phyloP scores from a whole-genome alignment of 2,888 invertebrate species.

The Marasmarcha lunaedactyla region DNA sequence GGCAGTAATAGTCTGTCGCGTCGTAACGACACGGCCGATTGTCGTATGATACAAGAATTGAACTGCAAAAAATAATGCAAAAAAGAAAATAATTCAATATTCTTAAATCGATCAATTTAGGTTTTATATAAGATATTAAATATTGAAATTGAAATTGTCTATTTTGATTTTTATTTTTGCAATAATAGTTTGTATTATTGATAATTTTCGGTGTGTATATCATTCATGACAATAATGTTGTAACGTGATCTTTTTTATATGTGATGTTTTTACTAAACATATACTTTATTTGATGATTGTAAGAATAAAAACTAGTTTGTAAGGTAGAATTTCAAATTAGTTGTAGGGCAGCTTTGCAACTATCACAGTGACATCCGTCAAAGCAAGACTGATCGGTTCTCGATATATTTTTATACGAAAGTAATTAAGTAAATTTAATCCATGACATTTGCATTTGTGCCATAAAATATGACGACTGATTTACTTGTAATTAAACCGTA shows the following conservation, averaged over 20 bases:
- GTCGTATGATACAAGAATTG: too few species aligned
- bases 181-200: too few species aligned
- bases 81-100: too few species aligned
- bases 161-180: too few species aligned
- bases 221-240: slow-evolving; percentile 1
- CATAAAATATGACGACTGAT: not conserved
- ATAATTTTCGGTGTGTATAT: too few species aligned
- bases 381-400: slow-evolving; percentile 8
- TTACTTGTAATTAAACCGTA: not conserved
- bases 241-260: not conserved
- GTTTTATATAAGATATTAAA: too few species aligned
- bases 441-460: not conserved
- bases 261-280: too few species aligned
- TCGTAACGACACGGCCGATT: too few species aligned
- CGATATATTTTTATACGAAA: slow-evolving; percentile 1
- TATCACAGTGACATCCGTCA: slow-evolving; percentile 13
- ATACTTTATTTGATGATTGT: not conserved
- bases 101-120: too few species aligned
- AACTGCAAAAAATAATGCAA: too few species aligned
- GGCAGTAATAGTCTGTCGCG: too few species aligned
- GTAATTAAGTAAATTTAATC: not conserved
- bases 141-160: too few species aligned
- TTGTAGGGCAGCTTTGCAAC: slow-evolving; percentile 7
- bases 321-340: slow-evolving; percentile 27
- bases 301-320: slow-evolving; percentile 15